phyloP scores from a whole-genome alignment of 2,888 invertebrate genomes.

The Pyrrhopygopsis socrates region DNA sequence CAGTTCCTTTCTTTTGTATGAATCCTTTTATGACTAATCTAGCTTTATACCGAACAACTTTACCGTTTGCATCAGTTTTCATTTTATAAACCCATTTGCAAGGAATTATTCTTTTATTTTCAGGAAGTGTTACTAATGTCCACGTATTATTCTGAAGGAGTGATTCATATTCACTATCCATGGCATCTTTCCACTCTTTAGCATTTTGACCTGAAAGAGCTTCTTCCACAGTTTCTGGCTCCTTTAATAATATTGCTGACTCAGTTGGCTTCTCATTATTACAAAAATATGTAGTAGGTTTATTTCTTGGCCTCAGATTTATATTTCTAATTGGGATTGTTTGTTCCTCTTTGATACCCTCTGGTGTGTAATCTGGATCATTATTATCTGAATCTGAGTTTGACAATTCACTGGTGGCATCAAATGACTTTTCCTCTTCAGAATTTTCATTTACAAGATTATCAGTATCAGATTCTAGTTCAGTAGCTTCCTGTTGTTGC shows the following conservation, averaged over 20 bases:
- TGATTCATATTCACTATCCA: constrained; percentile 40
- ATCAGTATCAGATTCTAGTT: neutral
- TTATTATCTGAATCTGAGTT: too few species aligned
- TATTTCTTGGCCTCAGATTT: too few species aligned
- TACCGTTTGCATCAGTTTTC: constrained; percentile 34
- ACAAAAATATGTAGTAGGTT: too few species aligned
- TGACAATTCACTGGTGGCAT: too few species aligned
- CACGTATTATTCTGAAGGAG: constrained; percentile 41
- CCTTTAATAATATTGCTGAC: too few species aligned
- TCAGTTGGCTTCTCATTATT: too few species aligned
- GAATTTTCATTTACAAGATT: too few species aligned
- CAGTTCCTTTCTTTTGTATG: constrained; percentile 63
- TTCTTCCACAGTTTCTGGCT: constrained; percentile 11
- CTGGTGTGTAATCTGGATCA: too few species aligned
- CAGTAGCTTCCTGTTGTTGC: too few species aligned
- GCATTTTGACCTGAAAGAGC: constrained; percentile 19
- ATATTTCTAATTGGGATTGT: too few species aligned
- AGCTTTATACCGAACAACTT: constrained; percentile 68
- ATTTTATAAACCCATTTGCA: neutral
- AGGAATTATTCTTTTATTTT: constrained; percentile 8
- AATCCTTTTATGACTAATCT: constrained; percentile 81
- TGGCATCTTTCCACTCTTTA: constrained; percentile 62
- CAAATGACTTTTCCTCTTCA: too few species aligned
- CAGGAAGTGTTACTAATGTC: constrained; percentile 40
- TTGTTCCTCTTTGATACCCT: too few species aligned